Percentiles rank a stretch among this genome's conserved stretches.
Evolutionary conservation across 2,113 vertebrate genomes (phyloP).

Genomic region (Pseudopodoces humilis): DNA sequence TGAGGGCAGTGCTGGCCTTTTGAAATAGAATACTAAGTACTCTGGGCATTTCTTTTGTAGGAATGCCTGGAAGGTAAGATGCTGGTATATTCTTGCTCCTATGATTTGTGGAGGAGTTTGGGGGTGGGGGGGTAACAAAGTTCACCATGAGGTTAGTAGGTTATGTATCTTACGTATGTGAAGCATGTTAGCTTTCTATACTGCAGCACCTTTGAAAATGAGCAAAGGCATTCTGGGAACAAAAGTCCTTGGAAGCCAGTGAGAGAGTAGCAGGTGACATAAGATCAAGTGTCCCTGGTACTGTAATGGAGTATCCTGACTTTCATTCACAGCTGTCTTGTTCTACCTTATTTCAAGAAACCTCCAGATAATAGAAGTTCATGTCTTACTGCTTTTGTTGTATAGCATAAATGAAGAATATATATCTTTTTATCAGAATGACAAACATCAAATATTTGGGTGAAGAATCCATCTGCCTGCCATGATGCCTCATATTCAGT

Average conservation of each 20-base stretch:
- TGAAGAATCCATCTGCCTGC: neutral
- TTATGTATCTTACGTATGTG: neutral
- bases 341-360: neutral
- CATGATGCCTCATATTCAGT: neutral
- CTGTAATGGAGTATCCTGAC: neutral
- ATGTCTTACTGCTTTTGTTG: neutral
- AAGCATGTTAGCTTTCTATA: neutral
- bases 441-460: neutral
- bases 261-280: neutral
- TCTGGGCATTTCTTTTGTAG: neutral
- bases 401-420: neutral
- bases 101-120: neutral
- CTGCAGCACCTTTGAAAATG: neutral
- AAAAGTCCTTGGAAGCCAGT: neutral
- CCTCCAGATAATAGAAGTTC: neutral
- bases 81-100: neutral
- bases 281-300: neutral
- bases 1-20: neutral
- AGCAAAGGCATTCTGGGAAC: neutral
- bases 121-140: neutral
- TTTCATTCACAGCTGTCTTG: neutral
- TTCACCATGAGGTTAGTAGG: neutral
- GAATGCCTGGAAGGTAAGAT: neutral
- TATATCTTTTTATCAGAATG: neutral
- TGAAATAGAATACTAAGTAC: neutral